Evolutionary conservation across 2,888 invertebrate genomes (phyloP), one percentile per base, ranked within the genome.

Genomic region (Pegoplata infirma): DNA sequence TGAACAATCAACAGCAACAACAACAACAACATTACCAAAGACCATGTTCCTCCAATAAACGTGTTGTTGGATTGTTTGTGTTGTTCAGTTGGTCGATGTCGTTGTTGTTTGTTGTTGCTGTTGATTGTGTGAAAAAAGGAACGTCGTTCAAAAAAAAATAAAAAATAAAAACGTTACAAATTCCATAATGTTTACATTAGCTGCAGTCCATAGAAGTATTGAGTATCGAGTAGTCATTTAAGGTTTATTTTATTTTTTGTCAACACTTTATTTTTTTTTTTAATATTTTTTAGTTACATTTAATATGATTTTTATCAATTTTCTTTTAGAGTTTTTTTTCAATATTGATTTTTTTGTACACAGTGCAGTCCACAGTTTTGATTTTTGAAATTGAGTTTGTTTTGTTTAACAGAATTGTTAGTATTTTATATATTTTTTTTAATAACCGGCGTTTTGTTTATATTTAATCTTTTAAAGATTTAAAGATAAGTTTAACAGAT

Each of bases 361-460:
- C 2, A 6, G 36, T 61, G 46, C 17, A 61, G 19, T 61, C 47
- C 46, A 53, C 36, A 25, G 71, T 59, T 59, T 32, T 47, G 36
- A 19, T 67, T 76, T 36, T n/a, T n/a, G 12, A 17, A 28, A 71
- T 55, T 28, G 23, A 61, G 63, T 55, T 51, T 75, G 55, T 55
- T 61, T 55, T 32, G 19, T 69, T 64, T 12, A 12, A 12, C 14
- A 61, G 25, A 61, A 12, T 59, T 59, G 56, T 58, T 25, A 10
- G 23, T 23, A 44, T 61, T 46, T 23, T 44, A 3, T 19, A n/a
- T 58, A 14, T 21, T 40, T 44, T 58, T 58, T 21, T 69, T 53
- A 75, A 67, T 63, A 71, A 75, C 71, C 61, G 79, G 75, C 75
- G 75, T 79, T 75, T 79, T 79, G 75, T 79, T 79, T 79, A 67